phyloP scores from a whole-genome alignment of 2,888 invertebrate species.

The Macrophya alboannulata region DNA sequence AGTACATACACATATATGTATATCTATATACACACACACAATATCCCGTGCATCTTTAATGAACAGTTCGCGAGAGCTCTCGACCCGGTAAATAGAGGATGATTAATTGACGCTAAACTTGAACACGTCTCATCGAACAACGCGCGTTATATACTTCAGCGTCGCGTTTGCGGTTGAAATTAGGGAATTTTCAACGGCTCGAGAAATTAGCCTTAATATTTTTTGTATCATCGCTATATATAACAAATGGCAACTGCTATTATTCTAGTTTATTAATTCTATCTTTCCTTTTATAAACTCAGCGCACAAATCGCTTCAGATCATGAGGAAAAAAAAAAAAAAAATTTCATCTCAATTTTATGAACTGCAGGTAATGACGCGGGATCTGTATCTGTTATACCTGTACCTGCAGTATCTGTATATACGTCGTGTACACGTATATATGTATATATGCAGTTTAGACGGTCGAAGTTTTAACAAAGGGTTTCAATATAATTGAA shows the following conservation, averaged over 20 bases:
- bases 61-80: neutral
- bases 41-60: neutral
- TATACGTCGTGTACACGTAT: neutral
- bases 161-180: neutral
- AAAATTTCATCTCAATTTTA: too few relatives aligned
- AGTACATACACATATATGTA: neutral
- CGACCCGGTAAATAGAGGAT: neutral
- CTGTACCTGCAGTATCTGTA: too few relatives aligned
- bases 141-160: neutral
- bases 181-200: neutral
- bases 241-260: too few relatives aligned
- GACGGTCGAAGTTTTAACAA: neutral
- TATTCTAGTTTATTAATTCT: too few relatives aligned
- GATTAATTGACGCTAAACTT: slow-evolving; percentile 16
- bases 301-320: too few relatives aligned
- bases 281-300: too few relatives aligned
- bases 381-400: neutral
- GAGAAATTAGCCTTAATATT: neutral
- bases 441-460: neutral
- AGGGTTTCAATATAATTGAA: neutral
- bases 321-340: too few relatives aligned
- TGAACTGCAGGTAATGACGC: too few relatives aligned
- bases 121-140: neutral
- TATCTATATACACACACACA: neutral
- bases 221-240: neutral